Evolutionary conservation across 2,797 vertebrate species (phyloP), one percentile per base, ranked within the genome.

Genomic region (Cichlasoma orientale): DNA sequence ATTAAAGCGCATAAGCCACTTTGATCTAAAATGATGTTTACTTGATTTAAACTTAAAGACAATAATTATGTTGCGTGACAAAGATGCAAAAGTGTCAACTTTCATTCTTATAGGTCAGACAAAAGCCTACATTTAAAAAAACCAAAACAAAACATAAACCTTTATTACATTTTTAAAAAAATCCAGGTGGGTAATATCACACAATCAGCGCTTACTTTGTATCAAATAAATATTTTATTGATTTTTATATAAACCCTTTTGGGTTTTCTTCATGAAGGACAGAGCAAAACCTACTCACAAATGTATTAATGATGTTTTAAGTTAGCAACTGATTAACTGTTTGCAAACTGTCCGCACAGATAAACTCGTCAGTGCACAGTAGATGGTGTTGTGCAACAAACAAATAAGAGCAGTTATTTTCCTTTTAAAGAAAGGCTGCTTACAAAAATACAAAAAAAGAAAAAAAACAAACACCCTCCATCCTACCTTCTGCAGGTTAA

Each of bases 401-500:
- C 59, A 75, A 38, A 29, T 47, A 57, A 27, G 16, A 27, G n/a
- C n/a, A 21, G 5, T 23, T 68, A 16, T 68, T 29, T 25, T 29
- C 5, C 10, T 68, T 68, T 68, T 50, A 68, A 19, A 68, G 23
- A 36, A 29, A 16, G 72, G 50, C 3, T 29, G 9, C 59, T 58
- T 77, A 19, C 4, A 57, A 21, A 25, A 36, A 52, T 27, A 47
- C 21, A 18, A 3, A 58, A 7, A 7, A 11, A 27, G 18, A 27
- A 66, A 29, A 47, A 50, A 47, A 47, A 6, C 41, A 27, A 66
- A 47, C 9, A 50, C 1, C 12, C 4, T 50, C 10, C 47, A 7
- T 74, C 92, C 94, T 87, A 96, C 96, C 94, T 79, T 90, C 83
- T 93, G 94, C 55, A 95, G 75, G 90, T 90, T 93, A 81, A 96